These are phyloP conservation scores for Piprites chloris DNA, from an alignment of 2,113 vertebrate genomes.

Conservation along the genomic window DNA sequence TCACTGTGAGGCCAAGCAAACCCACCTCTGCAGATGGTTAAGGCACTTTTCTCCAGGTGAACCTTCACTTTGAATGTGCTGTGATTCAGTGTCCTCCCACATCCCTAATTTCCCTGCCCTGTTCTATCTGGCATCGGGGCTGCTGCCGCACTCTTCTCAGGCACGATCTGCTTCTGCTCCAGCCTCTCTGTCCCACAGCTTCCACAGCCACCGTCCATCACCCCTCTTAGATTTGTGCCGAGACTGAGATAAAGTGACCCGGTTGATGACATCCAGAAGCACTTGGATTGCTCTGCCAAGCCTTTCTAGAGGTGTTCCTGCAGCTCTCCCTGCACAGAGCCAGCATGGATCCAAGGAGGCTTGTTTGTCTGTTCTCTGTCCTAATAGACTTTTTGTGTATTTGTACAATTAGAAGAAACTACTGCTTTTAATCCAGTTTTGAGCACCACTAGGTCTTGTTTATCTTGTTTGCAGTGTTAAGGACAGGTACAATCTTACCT, in stretches of 20 bases:
- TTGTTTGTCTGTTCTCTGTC: neutral
- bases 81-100: accelerated
- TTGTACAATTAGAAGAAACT: neutral
- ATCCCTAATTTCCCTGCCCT: neutral
- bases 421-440: neutral
- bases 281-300: neutral
- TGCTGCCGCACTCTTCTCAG: neutral
- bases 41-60: neutral
- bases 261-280: neutral
- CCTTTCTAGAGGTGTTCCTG: accelerated
- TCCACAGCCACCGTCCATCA: neutral
- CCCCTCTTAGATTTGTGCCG: neutral
- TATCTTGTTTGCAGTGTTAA: neutral
- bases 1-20: neutral
- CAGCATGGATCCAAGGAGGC: neutral
- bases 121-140: accelerated
- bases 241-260: neutral
- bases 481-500: neutral
- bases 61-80: neutral
- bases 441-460: neutral
- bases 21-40: neutral
- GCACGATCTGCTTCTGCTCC: neutral
- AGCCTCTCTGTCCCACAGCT: neutral
- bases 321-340: neutral
- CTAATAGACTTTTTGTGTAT: neutral